Conservation (phyloP, 2,113 vertebrate species). For the Carlito syrichta region DNA sequence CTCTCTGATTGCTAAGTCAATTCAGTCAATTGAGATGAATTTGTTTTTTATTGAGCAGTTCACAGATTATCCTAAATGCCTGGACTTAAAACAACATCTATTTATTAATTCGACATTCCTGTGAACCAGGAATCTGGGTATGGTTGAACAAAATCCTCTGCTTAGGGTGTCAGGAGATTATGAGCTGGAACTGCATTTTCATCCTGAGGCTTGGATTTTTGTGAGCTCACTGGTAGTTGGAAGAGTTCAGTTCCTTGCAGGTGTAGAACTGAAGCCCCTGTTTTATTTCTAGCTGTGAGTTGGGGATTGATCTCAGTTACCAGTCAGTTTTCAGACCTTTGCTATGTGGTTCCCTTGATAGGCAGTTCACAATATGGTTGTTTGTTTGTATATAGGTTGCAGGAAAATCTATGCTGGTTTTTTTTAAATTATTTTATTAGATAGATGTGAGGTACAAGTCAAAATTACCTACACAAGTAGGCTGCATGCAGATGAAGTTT, state of each 20-base stretch:
- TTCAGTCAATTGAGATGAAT: neutral
- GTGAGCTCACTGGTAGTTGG: neutral
- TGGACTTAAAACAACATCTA: neutral
- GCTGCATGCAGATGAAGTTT: too few relatives aligned
- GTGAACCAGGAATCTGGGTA: neutral
- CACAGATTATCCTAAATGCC: neutral
- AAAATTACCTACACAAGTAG: too few relatives aligned
- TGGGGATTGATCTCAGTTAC: too few relatives aligned
- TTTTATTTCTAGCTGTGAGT: neutral
- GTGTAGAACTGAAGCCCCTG: neutral
- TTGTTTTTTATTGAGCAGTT: neutral
- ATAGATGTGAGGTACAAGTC: too few relatives aligned
- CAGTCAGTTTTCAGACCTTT: neutral
- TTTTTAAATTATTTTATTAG: too few relatives aligned
- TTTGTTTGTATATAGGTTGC: neutral
- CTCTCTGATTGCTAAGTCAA: neutral
- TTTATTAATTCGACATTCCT: neutral
- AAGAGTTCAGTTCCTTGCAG: neutral
- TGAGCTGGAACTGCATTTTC: neutral
- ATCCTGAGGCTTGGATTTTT: neutral
- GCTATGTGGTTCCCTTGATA: neutral
- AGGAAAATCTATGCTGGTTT: neutral
- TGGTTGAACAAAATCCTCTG: neutral
- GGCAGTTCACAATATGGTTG: neutral
- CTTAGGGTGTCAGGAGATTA: neutral